A percentile compares a stretch with the other conserved stretches of the same genome.
Evolutionary conservation across 2,113 vertebrate species (phyloP).

Genomic region (Pseudolaguvia tuberculata): DNA sequence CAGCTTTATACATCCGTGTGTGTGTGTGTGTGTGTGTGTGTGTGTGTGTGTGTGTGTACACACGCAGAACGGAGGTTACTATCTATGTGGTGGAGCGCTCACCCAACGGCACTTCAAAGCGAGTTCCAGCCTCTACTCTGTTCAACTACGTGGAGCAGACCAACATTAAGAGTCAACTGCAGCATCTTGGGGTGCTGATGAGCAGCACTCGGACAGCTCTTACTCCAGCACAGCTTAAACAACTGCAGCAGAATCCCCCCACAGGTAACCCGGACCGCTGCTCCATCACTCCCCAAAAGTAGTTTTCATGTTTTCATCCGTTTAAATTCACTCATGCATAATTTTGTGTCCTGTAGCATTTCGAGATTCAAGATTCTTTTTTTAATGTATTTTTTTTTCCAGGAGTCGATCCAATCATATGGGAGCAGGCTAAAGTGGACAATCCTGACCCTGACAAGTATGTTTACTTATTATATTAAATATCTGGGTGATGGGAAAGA

Average conservation of each 20-base stretch:
- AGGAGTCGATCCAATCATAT: constrained; percentile 98
- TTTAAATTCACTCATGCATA: background rate
- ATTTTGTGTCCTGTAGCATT: background rate
- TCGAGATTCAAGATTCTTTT: background rate
- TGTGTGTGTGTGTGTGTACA: constrained; percentile 50
- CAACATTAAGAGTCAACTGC: constrained; percentile 79
- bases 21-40: too few species aligned
- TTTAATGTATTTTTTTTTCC: background rate
- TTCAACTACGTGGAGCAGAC: constrained; percentile 81
- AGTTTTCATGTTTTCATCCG: background rate
- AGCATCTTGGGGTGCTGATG: constrained; percentile 84
- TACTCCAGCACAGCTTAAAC: constrained; percentile 86
- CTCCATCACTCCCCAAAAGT: too few species aligned
- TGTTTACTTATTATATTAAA: too few species aligned
- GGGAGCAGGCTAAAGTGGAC: constrained; percentile 98
- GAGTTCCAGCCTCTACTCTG: constrained; percentile 81
- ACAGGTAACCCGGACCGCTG: too few species aligned
- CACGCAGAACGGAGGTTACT: constrained; percentile 93
- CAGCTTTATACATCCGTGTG: too few species aligned
- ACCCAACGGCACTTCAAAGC: constrained; percentile 87
- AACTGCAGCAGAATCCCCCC: constrained; percentile 88
- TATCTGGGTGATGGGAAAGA: too few species aligned
- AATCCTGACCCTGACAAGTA: constrained; percentile 97
- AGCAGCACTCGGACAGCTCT: constrained; percentile 84
- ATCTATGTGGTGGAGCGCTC: constrained; percentile 92